Base-by-base conservation (phyloP, 2,888 invertebrate genomes). In the Ptilodon capucinus region DNA sequence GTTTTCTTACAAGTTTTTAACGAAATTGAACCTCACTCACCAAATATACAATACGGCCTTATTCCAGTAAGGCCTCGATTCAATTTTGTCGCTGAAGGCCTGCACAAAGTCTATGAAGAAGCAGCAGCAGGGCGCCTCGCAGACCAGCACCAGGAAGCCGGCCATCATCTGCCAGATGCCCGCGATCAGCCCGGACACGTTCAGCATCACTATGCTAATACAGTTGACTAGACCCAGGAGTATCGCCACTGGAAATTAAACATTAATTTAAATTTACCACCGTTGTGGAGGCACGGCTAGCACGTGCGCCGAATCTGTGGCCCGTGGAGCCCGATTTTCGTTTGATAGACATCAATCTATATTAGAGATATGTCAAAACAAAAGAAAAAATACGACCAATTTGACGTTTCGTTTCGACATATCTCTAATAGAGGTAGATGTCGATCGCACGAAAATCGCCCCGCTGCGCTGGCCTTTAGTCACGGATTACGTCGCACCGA, bases 101-200 rank as follows among this genome's bases (percentile, higher is more conserved):
- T 97, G 96, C 47, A 99, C 97, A 91, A 97, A 97, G 78, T 98
- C 99, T 60, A 99, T 94, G 89, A 98, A 99, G 90, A 97, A 93
- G 88, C 98, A 99, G 89, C 98, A 99, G 83, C 97, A 99, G 0
- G 99, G 99, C 34, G 99, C 98, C 89, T 99, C 99, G 71, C 98
- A 93, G 38, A 96, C 94, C 64, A 98, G 92, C 53, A 97, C 94
- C 54, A 97, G 75, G 86, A 99, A 97, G 34, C 98, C 99, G 54
- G 96, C 94, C 55, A 97, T 74, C 94, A 97, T 96, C 92, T 97
- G 96, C 93, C 95, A 94, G 71, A 97, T 93, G 54, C 97, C 97
- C 43, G 94, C 93, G 40, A 97, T 85, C 48, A 97, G 90, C 79
- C 96, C 95, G 35, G 74, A 54, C 38, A 95, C 91, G 61, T 93